A percentile compares a stretch with the other conserved stretches of the same genome.
Conservation (phyloP, 2,113 vertebrate genomes). For the Apus apus region DNA sequence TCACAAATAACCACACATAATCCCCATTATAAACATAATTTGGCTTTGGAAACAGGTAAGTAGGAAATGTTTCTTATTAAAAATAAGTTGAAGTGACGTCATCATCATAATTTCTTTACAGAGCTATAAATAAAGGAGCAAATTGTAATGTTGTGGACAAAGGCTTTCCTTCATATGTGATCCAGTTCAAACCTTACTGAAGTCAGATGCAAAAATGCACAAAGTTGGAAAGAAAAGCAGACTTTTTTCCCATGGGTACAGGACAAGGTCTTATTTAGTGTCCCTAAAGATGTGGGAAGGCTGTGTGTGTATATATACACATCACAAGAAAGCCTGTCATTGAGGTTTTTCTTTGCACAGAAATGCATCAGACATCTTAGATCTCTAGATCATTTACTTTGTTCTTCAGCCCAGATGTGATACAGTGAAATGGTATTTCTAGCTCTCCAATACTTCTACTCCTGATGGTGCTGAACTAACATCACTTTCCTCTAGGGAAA, state of each 20-base stretch:
- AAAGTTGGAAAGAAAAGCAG: not conserved
- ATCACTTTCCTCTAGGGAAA: not conserved
- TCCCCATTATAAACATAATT: not conserved
- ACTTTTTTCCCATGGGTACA: no score
- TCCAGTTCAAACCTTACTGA: not conserved
- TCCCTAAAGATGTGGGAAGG: not conserved
- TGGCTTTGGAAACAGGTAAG: slow-evolving; percentile 36
- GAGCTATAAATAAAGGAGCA: not conserved
- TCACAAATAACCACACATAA: not conserved
- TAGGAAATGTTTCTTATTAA: slow-evolving; percentile 28
- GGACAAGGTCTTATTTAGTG: not conserved
- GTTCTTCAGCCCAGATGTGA: not conserved
- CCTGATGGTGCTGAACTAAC: not conserved
- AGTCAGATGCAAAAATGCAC: not conserved
- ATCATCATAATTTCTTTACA: not conserved
- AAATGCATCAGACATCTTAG: not conserved
- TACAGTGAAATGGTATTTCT: not conserved
- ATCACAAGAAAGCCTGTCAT: not conserved
- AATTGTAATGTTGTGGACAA: not conserved
- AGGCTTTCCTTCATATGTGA: not conserved
- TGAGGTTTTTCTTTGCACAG: not conserved
- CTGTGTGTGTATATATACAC: not conserved
- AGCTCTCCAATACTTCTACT: not conserved
- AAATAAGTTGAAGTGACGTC: not conserved
- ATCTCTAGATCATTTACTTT: not conserved